Conservation (phyloP, 2,888 invertebrate species). For the Diabrotica balteata region DNA sequence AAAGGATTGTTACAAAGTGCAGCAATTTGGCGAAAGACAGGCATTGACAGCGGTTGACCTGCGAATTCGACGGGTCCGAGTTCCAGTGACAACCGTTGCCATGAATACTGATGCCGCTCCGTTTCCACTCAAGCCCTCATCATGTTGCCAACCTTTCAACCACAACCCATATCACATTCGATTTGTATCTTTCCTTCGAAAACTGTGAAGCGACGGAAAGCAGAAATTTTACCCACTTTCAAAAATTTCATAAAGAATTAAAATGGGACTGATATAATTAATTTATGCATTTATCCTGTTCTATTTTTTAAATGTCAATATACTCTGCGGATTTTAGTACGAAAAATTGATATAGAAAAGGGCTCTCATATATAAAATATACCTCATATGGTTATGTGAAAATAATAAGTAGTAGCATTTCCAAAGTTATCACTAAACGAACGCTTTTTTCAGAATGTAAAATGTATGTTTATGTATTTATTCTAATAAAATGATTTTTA, state of each 20-base stretch:
- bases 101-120: conserved; percentile 55
- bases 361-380: too few species aligned
- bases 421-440: too few species aligned
- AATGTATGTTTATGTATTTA: too few species aligned
- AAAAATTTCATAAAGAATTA: conserved; percentile 9
- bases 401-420: too few species aligned
- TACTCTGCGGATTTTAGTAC: too few species aligned
- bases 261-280: neutral
- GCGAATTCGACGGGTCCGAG: conserved; percentile 46
- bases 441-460: too few species aligned
- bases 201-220: neutral
- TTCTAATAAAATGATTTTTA: too few species aligned
- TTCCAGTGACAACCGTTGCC: conserved; percentile 51
- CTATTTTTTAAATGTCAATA: too few species aligned
- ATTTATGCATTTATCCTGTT: neutral
- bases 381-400: too few species aligned
- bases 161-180: conserved; percentile 49
- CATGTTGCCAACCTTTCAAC: conserved; percentile 44
- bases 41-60: conserved; percentile 58
- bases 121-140: conserved; percentile 46
- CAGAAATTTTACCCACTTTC: neutral
- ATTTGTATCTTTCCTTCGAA: conserved; percentile 49
- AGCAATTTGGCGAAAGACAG: conserved; percentile 48
- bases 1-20: conserved; percentile 45
- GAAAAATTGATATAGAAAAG: too few species aligned